Base-by-base conservation (phyloP, 2,113 vertebrate species). In the Silurus meridionalis region DNA sequence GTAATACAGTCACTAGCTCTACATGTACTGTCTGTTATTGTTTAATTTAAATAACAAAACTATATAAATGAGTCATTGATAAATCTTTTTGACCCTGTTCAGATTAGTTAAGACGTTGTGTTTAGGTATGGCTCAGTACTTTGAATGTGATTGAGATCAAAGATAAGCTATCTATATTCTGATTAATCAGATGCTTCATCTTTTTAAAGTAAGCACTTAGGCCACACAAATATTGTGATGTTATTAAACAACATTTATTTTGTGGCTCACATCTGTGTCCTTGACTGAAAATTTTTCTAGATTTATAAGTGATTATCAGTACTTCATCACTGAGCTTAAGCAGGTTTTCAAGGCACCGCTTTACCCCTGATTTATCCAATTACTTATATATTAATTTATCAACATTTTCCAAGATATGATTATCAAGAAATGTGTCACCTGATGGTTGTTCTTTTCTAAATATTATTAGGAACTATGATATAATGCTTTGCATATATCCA, bases 191-290 rank as follows among this genome's bases (percentile, higher is more conserved):
- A 50, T 74, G 8, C 50, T 50, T 1, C 17, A 50, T 52, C 15
- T 53, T 52, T 75, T 75, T 53, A 53, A 21, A 75, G 14, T n/a
- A 3, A 52, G 48, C 48, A 52, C 19, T 53, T 75, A 13, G 21
- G 21, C 19, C 21, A 74, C 46, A 23, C 4, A n/a, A 52, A 75
- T 75, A 23, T 75, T 37, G 53, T 83, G 57, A 53, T 78, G 37
- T 63, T 72, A 81, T 61, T 72, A 25, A 81, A 61, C 5, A 28
- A 23, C 2, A 74, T 63, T 82, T 82, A 63, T 58, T 61, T 53
- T 82, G 57, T 82, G 74, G 23, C n/a, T 57, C 72, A 81, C 63
- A 53, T 3, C 48, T 57, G 52, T 85, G 57, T 83, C 13, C 19
- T 79, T 78, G 17, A 19, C 8, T 83, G 72, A 72, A 21, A 19